Evolutionary conservation across 2,797 vertebrate genomes (phyloP).

Genomic region (Sylvia borin): DNA sequence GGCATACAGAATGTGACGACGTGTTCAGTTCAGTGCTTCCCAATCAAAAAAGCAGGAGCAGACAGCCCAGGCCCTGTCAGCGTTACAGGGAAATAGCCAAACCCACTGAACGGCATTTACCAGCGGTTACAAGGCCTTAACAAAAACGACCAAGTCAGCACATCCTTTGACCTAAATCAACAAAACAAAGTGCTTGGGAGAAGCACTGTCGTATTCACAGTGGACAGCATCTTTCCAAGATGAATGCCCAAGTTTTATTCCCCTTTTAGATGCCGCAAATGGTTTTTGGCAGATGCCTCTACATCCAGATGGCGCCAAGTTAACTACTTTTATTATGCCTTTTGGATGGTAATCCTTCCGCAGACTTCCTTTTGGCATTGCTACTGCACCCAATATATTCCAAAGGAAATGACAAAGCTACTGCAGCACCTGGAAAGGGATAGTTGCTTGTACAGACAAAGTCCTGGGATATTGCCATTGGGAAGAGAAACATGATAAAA

Average conservation of each 20-base stretch:
- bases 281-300: constrained; percentile 60
- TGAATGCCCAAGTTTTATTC: constrained; percentile 43
- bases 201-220: neutral
- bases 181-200: constrained; percentile 30
- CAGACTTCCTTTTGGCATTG: constrained; percentile 70
- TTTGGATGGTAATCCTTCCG: constrained; percentile 65
- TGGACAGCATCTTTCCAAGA: constrained; percentile 62
- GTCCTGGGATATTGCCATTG: constrained; percentile 44
- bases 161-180: constrained; percentile 52
- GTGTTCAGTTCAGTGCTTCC: neutral
- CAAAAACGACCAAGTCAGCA: constrained; percentile 31
- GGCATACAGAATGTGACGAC: neutral
- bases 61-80: neutral
- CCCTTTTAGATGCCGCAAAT: constrained; percentile 54
- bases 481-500: constrained; percentile 57
- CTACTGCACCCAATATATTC: constrained; percentile 60
- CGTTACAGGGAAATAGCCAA: neutral
- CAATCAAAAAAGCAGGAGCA: neutral
- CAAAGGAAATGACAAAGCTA: constrained; percentile 71
- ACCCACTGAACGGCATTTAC: neutral
- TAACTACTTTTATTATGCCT: constrained; percentile 71
- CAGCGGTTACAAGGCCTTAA: neutral
- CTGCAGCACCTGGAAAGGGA: constrained; percentile 66
- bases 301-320: constrained; percentile 64
- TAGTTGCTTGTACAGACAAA: constrained; percentile 58